Evolutionary conservation across 2,888 invertebrate genomes (phyloP).

Genomic region (Neoaliturus tenellus): DNA sequence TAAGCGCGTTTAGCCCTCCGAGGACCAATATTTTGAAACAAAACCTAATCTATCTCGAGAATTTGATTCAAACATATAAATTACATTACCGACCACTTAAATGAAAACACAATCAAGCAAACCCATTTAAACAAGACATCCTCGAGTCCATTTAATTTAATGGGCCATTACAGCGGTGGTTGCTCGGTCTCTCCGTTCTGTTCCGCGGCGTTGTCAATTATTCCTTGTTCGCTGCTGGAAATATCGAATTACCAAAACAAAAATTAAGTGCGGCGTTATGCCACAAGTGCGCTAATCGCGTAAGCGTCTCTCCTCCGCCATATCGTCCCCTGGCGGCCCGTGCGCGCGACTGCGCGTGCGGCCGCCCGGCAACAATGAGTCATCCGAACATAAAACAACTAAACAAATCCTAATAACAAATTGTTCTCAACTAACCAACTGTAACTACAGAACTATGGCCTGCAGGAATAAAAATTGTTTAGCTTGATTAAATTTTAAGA

Average conservation of each 20-base stretch:
- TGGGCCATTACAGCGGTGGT: constrained; percentile 4
- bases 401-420: too few species aligned
- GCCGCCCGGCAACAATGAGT: too few species aligned
- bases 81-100: constrained; percentile 27
- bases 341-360: neutral
- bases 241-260: constrained; percentile 40
- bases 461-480: too few species aligned
- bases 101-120: constrained; percentile 35
- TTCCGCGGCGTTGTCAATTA: constrained; percentile 5
- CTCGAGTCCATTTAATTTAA: constrained; percentile 33
- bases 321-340: neutral
- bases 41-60: neutral
- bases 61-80: constrained; percentile 10
- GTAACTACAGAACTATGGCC: too few species aligned
- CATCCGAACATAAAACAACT: too few species aligned
- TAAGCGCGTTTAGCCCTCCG: too few species aligned
- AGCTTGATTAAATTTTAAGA: too few species aligned
- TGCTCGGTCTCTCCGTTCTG: neutral
- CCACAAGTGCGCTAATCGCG: neutral
- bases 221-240: constrained; percentile 12
- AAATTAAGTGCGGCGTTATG: constrained; percentile 30
- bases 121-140: constrained; percentile 33
- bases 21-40: neutral
- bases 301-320: neutral
- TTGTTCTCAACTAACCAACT: too few species aligned